Evolutionary conservation across 2,797 vertebrate species (phyloP), one percentile per base, ranked within the genome.

Genomic region (Rhyacichthys aspro): DNA sequence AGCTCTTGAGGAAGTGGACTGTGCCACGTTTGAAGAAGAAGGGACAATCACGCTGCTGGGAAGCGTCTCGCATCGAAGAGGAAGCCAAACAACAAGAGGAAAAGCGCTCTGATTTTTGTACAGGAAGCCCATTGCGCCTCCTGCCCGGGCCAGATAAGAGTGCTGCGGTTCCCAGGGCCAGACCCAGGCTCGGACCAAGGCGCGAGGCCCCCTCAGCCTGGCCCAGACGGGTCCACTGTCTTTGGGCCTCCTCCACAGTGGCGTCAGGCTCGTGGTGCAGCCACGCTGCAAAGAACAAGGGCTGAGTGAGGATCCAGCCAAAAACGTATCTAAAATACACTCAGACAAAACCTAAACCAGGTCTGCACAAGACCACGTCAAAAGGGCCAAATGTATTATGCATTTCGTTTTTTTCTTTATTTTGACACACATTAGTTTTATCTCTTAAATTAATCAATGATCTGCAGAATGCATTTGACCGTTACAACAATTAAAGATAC

Each of bases 71-170:
- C 92, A 92, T 94, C 93, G 94, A 82, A 89, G 95, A 97, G 96
- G 97, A 98, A 99, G 94, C 94, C 90, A 96, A 98, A 99, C 97
- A 99, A 99, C 94, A 88, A 97, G 97, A 99, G 97, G 97, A 99
- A 98, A 97, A 94, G 95, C 93, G 88, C 95, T 96, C 93, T 96
- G 95, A 97, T 98, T 98, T 92, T 99, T 90, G 95, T 94, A 98
- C 97, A 99, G 97, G 97, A 99, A 99, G 93, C 92, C 93, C 88
- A 93, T 87, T 91, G 94, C 92, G 93, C 95, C 96, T 98, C 96
- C 97, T 99, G 97, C 94, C 94, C 90, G 68, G 94, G 94, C 76
- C 81, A 98, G 97, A 99, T 99, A 99, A 99, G 97, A 97, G 94
- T 90, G 91, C 92, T 72, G 90, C 50, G 37, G 90, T 93, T 98